Percentiles rank a stretch among this genome's conserved stretches.
Conservation (phyloP, 92 coral and sea anemone genomes). For the Epizoanthus ramosus region DNA sequence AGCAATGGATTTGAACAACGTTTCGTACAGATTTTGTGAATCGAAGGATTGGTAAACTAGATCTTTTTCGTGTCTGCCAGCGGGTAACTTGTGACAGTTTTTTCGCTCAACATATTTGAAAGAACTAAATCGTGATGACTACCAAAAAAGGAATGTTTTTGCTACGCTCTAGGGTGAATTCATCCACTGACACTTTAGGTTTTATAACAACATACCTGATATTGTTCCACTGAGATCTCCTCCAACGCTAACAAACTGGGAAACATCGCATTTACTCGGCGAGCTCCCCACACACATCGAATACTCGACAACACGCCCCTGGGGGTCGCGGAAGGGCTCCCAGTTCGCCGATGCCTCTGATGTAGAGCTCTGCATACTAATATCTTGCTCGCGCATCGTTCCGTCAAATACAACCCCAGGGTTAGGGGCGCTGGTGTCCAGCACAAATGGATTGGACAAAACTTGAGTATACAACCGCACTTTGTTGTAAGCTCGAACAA, state of each 20-base stretch:
- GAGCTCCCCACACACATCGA: constrained; percentile 85
- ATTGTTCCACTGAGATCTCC: constrained; percentile 46
- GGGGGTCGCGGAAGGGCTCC: constrained; percentile 79
- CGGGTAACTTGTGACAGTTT: too few species aligned
- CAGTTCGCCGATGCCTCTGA: constrained; percentile 80
- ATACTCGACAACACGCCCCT: constrained; percentile 70
- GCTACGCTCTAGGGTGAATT: too few species aligned
- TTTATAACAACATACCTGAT: constrained; percentile 14
- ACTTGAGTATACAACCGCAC: constrained; percentile 69
- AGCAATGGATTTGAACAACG: too few species aligned
- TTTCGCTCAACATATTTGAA: too few species aligned
- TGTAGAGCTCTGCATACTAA: constrained; percentile 74
- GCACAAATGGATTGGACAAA: constrained; percentile 73
- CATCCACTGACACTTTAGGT: too few species aligned
- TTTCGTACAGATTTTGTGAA: too few species aligned
- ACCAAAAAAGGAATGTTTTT: too few species aligned
- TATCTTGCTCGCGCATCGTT: constrained; percentile 42
- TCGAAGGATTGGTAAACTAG: too few species aligned
- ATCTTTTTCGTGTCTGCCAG: too few species aligned
- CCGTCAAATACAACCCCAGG: constrained; percentile 89
- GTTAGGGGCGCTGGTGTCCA: constrained; percentile 63
- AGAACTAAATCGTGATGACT: too few species aligned
- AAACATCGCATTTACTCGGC: constrained; percentile 72
- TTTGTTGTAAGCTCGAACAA: constrained; percentile 84
- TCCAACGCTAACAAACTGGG: constrained; percentile 63